These are phyloP conservation scores for Scomber colias DNA, from an alignment of 2,113 vertebrate genomes.

Conservation along the genomic window DNA sequence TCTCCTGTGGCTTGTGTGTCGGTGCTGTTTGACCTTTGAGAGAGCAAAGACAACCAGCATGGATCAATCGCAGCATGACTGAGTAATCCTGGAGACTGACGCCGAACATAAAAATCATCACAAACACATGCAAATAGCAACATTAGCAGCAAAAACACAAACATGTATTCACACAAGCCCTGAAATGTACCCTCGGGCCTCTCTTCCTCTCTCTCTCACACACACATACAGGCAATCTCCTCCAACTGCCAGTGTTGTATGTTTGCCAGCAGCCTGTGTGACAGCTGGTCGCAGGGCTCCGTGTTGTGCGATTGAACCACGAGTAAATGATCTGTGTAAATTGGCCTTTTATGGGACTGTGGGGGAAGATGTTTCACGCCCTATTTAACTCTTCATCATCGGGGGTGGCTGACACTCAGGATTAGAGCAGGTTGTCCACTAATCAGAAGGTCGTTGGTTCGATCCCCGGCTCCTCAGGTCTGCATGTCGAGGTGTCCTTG, in stretches of 20 bases:
- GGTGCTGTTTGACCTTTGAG: conserved; percentile 44
- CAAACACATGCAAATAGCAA: neutral
- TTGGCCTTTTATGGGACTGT: conserved; percentile 74
- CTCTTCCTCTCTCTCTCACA: neutral
- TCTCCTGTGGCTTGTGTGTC: conserved; percentile 11
- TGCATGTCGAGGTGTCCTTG: no score
- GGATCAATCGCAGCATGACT: conserved; percentile 36
- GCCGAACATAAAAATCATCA: conserved; percentile 1
- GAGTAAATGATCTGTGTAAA: conserved; percentile 80
- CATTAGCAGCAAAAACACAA: conserved; percentile 42
- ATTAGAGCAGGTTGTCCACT: no score
- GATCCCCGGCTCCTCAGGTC: no score
- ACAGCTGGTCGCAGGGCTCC: conserved; percentile 60
- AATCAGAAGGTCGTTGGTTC: no score
- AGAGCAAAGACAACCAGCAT: conserved; percentile 4
- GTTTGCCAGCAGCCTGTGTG: conserved; percentile 63
- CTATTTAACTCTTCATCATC: conserved; percentile 74
- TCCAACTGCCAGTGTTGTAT: conserved; percentile 19
- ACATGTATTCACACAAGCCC: conserved; percentile 17
- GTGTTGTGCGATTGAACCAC: conserved; percentile 46
- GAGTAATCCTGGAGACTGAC: conserved; percentile 13
- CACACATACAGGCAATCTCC: neutral
- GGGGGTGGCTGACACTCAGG: no score
- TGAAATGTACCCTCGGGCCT: conserved; percentile 9
- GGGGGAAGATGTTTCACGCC: conserved; percentile 75